Percentiles rank a stretch among this genome's conserved stretches.
Evolutionary conservation across 2,113 vertebrate species (phyloP).

Genomic region (Lathamus discolor): DNA sequence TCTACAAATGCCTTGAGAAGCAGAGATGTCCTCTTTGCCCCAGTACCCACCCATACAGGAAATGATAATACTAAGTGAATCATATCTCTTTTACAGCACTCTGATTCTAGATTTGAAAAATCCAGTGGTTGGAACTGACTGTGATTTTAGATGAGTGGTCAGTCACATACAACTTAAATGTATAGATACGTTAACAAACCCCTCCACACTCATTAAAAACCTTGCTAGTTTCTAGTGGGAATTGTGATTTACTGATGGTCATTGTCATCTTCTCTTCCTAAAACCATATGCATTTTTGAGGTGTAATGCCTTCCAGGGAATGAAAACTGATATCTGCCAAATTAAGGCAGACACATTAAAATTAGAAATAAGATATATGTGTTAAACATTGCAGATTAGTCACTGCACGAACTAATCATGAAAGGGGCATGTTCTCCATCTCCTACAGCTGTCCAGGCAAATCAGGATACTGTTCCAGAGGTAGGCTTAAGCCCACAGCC

Average conservation of each 20-base stretch:
- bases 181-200: not conserved
- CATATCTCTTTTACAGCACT: not conserved
- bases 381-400: not conserved
- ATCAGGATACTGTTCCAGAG: not conserved
- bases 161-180: not conserved
- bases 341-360: not conserved
- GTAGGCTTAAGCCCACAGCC: not conserved
- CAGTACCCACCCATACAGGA: not conserved
- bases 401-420: not conserved
- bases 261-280: not conserved
- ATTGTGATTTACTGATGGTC: not conserved
- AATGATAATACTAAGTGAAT: not conserved
- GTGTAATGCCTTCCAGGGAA: not conserved
- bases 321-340: not conserved
- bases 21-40: not conserved
- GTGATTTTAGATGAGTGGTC: not conserved
- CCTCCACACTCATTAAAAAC: not conserved
- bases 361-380: not conserved
- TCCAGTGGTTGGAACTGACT: not conserved
- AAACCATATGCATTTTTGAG: not conserved
- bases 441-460: not conserved
- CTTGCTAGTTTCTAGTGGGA: not conserved
- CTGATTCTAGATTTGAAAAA: not conserved
- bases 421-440: not conserved
- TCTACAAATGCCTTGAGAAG: not conserved